phyloP scores from a whole-genome alignment of 1,140 invertebrate species.

The Bombyx mandarina region DNA sequence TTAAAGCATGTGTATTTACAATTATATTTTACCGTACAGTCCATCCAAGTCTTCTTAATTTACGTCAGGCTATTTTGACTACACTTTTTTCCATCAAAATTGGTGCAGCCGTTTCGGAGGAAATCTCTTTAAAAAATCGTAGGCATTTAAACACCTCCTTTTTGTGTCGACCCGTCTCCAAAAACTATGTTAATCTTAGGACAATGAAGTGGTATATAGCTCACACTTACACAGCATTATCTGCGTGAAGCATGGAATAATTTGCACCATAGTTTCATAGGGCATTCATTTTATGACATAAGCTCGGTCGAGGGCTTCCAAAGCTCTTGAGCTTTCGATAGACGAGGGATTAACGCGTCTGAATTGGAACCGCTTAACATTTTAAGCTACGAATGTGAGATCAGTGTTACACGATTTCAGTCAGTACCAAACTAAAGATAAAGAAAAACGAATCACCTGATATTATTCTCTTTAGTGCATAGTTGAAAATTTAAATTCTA shows the following conservation, averaged over 20 bases:
- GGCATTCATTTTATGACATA: constrained; percentile 1
- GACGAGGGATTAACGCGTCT: too few relatives aligned
- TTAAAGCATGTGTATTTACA: too few relatives aligned
- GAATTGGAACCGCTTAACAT: too few relatives aligned
- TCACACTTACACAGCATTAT: constrained; percentile 5
- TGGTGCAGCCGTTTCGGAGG: background rate
- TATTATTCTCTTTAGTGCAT: too few relatives aligned
- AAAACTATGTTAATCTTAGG: background rate
- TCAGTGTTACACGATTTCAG: too few relatives aligned
- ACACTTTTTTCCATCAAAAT: background rate
- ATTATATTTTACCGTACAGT: background rate
- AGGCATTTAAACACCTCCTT: background rate
- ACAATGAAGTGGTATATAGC: constrained; percentile 2
- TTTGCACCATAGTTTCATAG: constrained; percentile 4
- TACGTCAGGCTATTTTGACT: background rate
- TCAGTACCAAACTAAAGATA: too few relatives aligned
- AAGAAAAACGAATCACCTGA: too few relatives aligned
- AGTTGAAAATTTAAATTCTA: too few relatives aligned
- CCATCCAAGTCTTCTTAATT: background rate
- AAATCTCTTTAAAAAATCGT: background rate
- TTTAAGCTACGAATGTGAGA: too few relatives aligned
- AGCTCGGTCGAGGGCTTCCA: background rate
- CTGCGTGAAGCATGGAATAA: constrained; percentile 4
- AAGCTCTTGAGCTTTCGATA: too few relatives aligned
- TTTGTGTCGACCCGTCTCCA: background rate